Evolutionary conservation across 2,113 vertebrate genomes (phyloP).

Genomic region (Strix uralensis): DNA sequence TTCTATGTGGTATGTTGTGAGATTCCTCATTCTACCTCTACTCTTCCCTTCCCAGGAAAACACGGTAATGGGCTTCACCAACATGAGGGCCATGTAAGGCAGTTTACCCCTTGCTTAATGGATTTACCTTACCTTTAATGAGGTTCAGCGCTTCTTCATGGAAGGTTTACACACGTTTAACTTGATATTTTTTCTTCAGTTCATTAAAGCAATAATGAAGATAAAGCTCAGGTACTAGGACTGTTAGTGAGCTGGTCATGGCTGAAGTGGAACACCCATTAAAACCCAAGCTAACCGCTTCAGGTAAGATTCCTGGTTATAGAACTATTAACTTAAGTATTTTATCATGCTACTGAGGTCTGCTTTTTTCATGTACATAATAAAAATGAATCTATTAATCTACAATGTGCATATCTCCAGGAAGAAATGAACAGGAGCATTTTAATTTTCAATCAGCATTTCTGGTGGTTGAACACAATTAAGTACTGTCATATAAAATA

Average conservation of each 20-base stretch:
- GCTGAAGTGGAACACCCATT: background rate
- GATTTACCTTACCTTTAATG: background rate
- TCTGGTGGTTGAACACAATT: slow-evolving; percentile 50
- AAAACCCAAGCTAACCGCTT: background rate
- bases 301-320: background rate
- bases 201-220: background rate
- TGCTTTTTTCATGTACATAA: background rate
- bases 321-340: background rate
- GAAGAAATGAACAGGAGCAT: slow-evolving; percentile 36
- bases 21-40: background rate
- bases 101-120: background rate
- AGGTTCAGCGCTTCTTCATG: background rate
- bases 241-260: background rate
- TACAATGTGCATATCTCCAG: background rate
- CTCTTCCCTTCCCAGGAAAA: background rate
- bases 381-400: slow-evolving; percentile 38
- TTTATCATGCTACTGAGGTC: background rate
- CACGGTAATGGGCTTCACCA: background rate
- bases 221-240: background rate
- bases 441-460: slow-evolving; percentile 52
- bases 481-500: slow-evolving; percentile 6
- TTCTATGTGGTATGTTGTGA: background rate
- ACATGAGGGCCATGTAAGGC: background rate
- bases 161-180: background rate
- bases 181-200: background rate